A percentile compares a stretch with the other conserved stretches of the same genome.
These are phyloP conservation scores for Myopa testacea DNA, from an alignment of 2,888 invertebrate species.

Conservation along the genomic window DNA sequence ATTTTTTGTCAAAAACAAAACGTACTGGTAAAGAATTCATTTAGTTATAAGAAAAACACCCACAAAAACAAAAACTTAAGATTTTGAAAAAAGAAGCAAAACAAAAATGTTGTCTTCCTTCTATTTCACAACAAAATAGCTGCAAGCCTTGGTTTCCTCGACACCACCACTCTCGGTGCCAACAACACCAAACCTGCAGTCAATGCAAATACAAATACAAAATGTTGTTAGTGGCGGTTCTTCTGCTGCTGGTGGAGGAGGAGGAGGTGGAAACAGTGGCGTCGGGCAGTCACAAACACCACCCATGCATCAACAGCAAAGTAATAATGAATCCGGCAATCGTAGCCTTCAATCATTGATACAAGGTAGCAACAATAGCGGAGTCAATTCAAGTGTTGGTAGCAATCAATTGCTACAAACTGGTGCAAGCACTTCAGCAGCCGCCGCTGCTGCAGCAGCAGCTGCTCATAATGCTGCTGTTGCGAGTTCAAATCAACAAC, in stretches of 20 bases:
- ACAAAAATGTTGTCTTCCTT: conserved; percentile 24
- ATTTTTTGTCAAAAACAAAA: too few species aligned
- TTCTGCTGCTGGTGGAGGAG: conserved; percentile 45
- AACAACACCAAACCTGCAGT: conserved; percentile 65
- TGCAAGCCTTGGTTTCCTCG: conserved; percentile 68
- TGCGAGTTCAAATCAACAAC: conserved; percentile 37
- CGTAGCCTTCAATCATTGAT: conserved; percentile 65
- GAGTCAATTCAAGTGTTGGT: conserved; percentile 44
- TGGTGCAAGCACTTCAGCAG: conserved; percentile 62
- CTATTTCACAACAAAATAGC: conserved; percentile 55
- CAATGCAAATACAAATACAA: conserved; percentile 67
- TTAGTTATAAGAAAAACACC: too few species aligned
- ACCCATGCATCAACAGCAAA: conserved; percentile 48
- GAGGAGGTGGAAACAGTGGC: neutral
- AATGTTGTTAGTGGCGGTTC: conserved; percentile 52
- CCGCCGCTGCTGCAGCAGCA: conserved; percentile 60
- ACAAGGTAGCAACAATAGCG: conserved; percentile 53
- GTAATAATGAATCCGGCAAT: conserved; percentile 53
- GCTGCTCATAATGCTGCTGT: conserved; percentile 49
- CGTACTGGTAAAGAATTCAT: too few species aligned
- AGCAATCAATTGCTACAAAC: conserved; percentile 52
- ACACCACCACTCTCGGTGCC: conserved; percentile 66
- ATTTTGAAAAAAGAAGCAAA: conserved; percentile 25
- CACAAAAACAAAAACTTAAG: too few species aligned
- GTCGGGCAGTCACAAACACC: conserved; percentile 49